Conservation (phyloP, 2,113 vertebrate species). For the Pongo pygmaeus region DNA sequence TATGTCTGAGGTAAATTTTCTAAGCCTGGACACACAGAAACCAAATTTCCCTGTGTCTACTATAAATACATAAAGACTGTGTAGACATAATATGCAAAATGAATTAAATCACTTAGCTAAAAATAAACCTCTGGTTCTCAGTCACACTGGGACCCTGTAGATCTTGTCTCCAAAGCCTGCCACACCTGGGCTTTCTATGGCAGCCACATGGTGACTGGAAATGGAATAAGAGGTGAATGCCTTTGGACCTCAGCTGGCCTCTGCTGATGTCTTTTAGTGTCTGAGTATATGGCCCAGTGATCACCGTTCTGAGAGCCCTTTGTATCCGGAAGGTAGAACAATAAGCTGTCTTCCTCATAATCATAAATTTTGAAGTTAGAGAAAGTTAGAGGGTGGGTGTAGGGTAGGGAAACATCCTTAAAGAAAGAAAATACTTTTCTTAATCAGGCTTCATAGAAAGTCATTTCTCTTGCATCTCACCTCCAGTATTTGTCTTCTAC, state of each 20-base stretch:
- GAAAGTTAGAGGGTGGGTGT: neutral
- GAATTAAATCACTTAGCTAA: neutral
- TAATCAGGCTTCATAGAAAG: neutral
- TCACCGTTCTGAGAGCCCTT: neutral
- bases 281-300: neutral
- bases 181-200: neutral
- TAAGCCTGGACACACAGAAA: neutral
- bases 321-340: neutral
- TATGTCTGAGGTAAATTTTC: neutral
- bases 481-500: constrained; percentile 88
- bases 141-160: neutral
- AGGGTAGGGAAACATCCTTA: neutral
- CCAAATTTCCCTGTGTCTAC: neutral
- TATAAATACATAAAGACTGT: neutral
- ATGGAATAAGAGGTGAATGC: neutral
- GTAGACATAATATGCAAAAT: neutral
- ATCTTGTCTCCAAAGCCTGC: neutral
- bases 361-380: neutral
- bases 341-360: neutral
- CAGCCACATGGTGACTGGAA: neutral
- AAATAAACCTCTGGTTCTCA: neutral
- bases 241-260: neutral
- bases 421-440: neutral
- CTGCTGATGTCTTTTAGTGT: neutral
- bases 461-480: constrained; percentile 63